Percentiles rank a stretch among this genome's conserved stretches.
Conservation (phyloP, 1,140 invertebrate genomes). For the Andricus grossulariae region DNA sequence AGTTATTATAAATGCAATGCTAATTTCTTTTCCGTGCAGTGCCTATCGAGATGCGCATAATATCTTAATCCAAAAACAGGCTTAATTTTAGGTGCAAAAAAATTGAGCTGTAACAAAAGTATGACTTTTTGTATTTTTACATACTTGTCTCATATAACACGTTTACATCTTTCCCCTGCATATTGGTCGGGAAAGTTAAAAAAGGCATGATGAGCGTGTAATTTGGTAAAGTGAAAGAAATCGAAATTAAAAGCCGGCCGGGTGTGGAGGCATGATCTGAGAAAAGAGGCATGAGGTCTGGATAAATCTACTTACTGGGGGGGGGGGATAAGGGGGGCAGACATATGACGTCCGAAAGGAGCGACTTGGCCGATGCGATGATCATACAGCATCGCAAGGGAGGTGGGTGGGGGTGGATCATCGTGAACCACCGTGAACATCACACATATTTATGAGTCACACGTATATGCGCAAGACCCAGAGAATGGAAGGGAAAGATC, state of each 20-base stretch:
- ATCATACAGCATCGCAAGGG: constrained; percentile 34
- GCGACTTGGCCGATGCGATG: not conserved
- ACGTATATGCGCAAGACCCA: constrained; percentile 53
- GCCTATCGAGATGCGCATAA: no score
- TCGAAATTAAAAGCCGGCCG: constrained; percentile 8
- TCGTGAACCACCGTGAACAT: constrained; percentile 47
- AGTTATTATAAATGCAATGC: no score
- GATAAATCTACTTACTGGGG: not conserved
- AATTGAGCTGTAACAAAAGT: no score
- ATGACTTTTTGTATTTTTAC: no score
- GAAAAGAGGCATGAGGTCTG: not conserved
- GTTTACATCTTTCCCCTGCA: constrained; percentile 8
- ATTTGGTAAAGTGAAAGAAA: constrained; percentile 28
- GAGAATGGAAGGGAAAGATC: constrained; percentile 70
- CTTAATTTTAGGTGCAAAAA: no score
- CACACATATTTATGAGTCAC: constrained; percentile 43
- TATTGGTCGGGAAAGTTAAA: constrained; percentile 9
- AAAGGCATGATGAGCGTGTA: not conserved
- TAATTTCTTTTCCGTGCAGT: no score
- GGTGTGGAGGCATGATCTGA: not conserved
- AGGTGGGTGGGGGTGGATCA: constrained; percentile 58
- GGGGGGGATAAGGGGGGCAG: not conserved
- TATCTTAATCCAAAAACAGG: no score
- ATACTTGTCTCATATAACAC: not conserved
- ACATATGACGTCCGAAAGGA: not conserved